These are phyloP conservation scores for Spodoptera exigua DNA, from an alignment of 2,888 invertebrate genomes.

Conservation along the genomic window DNA sequence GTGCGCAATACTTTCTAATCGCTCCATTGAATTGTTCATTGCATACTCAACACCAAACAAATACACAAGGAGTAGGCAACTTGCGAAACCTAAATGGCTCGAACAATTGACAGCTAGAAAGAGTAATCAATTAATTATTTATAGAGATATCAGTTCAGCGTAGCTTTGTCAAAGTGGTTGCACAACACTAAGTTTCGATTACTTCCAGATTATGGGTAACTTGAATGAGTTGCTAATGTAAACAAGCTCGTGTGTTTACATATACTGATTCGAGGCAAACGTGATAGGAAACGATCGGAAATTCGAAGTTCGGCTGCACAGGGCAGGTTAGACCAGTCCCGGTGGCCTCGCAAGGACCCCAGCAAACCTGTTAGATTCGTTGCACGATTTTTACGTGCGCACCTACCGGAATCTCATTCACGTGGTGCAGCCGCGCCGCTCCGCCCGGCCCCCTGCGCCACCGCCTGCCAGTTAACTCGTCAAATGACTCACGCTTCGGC, in stretches of 20 bases:
- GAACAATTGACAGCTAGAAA: constrained; percentile 80
- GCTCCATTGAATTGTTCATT: constrained; percentile 82
- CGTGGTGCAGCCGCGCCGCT: constrained; percentile 81
- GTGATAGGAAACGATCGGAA: constrained; percentile 85
- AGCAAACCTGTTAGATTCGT: constrained; percentile 89
- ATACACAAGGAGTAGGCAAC: constrained; percentile 76
- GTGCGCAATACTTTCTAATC: constrained; percentile 86
- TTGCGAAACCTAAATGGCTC: constrained; percentile 82
- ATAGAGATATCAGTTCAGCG: constrained; percentile 70
- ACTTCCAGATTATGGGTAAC: constrained; percentile 52
- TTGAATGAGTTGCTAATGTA: constrained; percentile 60
- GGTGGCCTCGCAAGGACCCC: constrained; percentile 89
- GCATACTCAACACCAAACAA: constrained; percentile 78
- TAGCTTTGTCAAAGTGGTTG: constrained; percentile 68
- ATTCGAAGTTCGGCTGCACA: constrained; percentile 86
- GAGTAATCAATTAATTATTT: constrained; percentile 81
- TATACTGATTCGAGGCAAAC: constrained; percentile 76
- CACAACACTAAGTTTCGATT: constrained; percentile 59
- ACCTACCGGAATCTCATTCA: constrained; percentile 89
- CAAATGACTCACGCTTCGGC: constrained; percentile 87
- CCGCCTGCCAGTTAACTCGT: constrained; percentile 86
- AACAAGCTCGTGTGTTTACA: constrained; percentile 71
- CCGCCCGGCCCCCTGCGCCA: constrained; percentile 70
- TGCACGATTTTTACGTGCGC: constrained; percentile 90
- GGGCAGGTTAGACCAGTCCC: constrained; percentile 90